A percentile compares a stretch with the other conserved stretches of the same genome.
phyloP scores from a whole-genome alignment of 1,140 invertebrate genomes.

The Bombus waltoni region DNA sequence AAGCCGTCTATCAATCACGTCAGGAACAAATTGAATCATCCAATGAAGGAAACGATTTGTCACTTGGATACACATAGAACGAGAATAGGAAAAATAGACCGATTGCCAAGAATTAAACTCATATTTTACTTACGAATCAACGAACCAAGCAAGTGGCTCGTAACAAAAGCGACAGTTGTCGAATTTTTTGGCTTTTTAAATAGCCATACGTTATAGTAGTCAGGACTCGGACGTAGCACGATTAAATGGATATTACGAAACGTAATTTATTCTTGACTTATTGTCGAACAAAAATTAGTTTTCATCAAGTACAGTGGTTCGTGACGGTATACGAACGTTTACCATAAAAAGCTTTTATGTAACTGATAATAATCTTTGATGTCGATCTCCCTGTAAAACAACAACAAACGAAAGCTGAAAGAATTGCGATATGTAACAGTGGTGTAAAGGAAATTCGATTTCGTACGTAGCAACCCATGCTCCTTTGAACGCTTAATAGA shows the following conservation, averaged over 20 bases:
- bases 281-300: too few relatives aligned
- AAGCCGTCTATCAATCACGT: not conserved
- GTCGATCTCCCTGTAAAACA: not conserved
- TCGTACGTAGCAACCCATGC: not conserved
- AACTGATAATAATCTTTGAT: too few relatives aligned
- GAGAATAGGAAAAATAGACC: not conserved
- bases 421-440: not conserved
- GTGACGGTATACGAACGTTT: too few relatives aligned
- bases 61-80: not conserved
- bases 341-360: too few relatives aligned
- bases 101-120: not conserved
- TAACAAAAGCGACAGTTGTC: not conserved
- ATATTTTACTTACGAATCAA: not conserved
- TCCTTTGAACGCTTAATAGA: not conserved
- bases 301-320: too few relatives aligned
- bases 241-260: not conserved
- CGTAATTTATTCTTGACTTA: too few relatives aligned
- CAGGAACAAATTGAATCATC: conserved; percentile 9
- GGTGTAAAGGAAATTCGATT: not conserved
- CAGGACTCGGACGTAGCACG: too few relatives aligned
- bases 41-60: not conserved
- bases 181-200: not conserved
- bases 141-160: not conserved
- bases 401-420: not conserved
- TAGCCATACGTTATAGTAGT: too few relatives aligned